A percentile compares a stretch with the other conserved stretches of the same genome.
These are phyloP conservation scores for Brachyptera risi DNA, from an alignment of 2,888 invertebrate genomes.

Conservation along the genomic window DNA sequence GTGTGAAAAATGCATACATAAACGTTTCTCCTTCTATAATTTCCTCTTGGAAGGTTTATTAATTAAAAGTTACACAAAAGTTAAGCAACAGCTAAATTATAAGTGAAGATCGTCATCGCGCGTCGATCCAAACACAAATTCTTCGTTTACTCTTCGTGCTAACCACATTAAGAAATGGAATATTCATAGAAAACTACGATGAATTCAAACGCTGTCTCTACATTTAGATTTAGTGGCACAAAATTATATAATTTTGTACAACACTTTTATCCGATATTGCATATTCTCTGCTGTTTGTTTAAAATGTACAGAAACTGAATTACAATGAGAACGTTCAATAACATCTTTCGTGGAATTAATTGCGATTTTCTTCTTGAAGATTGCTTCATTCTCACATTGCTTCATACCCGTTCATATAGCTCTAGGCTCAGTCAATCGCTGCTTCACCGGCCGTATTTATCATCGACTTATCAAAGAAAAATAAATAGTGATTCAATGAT, in stretches of 20 bases:
- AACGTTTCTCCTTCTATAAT: constrained; percentile 11
- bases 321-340: not conserved
- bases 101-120: constrained; percentile 10
- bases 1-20: constrained; percentile 32
- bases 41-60: constrained; percentile 21
- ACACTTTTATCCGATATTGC: constrained; percentile 20
- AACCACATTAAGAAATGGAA: constrained; percentile 30
- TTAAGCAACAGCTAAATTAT: constrained; percentile 13
- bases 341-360: too few relatives aligned
- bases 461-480: not conserved
- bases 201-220: constrained; percentile 24
- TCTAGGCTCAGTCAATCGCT: not conserved
- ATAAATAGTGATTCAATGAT: too few relatives aligned
- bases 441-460: not conserved
- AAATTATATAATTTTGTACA: constrained; percentile 30
- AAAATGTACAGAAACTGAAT: not conserved
- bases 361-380: not conserved
- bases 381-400: not conserved
- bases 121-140: constrained; percentile 25
- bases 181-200: constrained; percentile 31
- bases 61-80: constrained; percentile 27
- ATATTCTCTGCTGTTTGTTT: not conserved
- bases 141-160: constrained; percentile 18
- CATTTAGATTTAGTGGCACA: constrained; percentile 24
- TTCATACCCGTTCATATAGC: too few relatives aligned